These are phyloP conservation scores for Phlogophora meticulosa DNA, from an alignment of 2,888 invertebrate genomes.

Conservation along the genomic window DNA sequence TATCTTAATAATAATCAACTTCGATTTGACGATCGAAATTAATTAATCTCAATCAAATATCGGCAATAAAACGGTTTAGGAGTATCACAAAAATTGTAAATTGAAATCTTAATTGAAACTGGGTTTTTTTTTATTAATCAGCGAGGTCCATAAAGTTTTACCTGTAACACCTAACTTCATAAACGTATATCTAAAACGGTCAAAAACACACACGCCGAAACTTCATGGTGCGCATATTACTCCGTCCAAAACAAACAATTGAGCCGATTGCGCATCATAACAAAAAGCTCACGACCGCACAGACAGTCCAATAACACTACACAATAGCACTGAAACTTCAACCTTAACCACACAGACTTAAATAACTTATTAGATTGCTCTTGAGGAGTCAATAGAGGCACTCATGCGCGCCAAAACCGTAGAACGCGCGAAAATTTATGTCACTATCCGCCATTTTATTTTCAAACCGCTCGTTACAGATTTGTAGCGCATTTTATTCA, in stretches of 20 bases:
- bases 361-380: constrained; percentile 61
- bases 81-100: constrained; percentile 24
- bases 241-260: constrained; percentile 70
- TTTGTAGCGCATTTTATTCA: constrained; percentile 75
- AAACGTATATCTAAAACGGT: constrained; percentile 45
- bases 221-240: constrained; percentile 45
- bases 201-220: constrained; percentile 46
- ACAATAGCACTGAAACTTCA: constrained; percentile 57
- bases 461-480: constrained; percentile 64
- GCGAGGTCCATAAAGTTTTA: constrained; percentile 9
- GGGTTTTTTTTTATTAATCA: background rate
- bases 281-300: constrained; percentile 64
- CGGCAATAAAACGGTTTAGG: background rate
- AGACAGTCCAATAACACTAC: constrained; percentile 64
- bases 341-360: constrained; percentile 55
- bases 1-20: constrained; percentile 4
- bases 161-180: constrained; percentile 36
- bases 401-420: constrained; percentile 56
- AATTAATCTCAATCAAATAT: background rate
- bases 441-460: constrained; percentile 68
- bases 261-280: constrained; percentile 68
- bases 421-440: constrained; percentile 64
- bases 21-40: background rate
- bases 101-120: constrained; percentile 10
- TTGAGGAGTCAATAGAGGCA: constrained; percentile 25